Evolutionary conservation across 1,140 invertebrate genomes (phyloP).

Genomic region (Subanguina moxae): DNA sequence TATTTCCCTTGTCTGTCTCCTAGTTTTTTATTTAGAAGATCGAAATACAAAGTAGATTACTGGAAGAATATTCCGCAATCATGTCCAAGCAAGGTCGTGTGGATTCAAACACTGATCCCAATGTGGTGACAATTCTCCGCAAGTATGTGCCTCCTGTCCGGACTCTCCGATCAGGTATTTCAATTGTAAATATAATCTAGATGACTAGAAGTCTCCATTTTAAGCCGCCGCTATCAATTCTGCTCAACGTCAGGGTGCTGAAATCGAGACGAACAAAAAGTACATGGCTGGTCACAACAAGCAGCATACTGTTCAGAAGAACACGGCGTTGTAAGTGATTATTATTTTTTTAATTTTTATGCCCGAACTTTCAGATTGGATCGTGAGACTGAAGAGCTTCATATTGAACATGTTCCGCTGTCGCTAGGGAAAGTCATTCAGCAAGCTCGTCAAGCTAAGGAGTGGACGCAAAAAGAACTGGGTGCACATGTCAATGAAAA

Average conservation of each 20-base stretch:
- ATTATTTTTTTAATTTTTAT: conserved; percentile 66
- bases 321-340: too few species aligned
- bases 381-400: conserved; percentile 92
- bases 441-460: conserved; percentile 83
- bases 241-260: conserved; percentile 78
- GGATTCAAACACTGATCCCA: conserved; percentile 71
- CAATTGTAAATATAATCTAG: neutral
- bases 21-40: too few species aligned
- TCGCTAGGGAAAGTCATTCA: conserved; percentile 68
- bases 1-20: too few species aligned
- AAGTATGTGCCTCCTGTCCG: conserved; percentile 80
- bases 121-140: conserved; percentile 80
- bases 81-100: conserved; percentile 60
- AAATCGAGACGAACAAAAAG: conserved; percentile 89
- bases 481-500: conserved; percentile 97
- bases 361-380: conserved; percentile 66
- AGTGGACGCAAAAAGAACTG: conserved; percentile 91
- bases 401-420: conserved; percentile 73
- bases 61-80: conserved; percentile 16
- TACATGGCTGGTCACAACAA: conserved; percentile 67
- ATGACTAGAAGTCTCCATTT: conserved; percentile 51
- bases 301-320: too few species aligned
- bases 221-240: conserved; percentile 65
- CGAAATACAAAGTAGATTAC: too few species aligned
- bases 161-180: conserved; percentile 72